Base-by-base conservation (phyloP, 2,888 invertebrate species). In the Microplitis deprimator region DNA sequence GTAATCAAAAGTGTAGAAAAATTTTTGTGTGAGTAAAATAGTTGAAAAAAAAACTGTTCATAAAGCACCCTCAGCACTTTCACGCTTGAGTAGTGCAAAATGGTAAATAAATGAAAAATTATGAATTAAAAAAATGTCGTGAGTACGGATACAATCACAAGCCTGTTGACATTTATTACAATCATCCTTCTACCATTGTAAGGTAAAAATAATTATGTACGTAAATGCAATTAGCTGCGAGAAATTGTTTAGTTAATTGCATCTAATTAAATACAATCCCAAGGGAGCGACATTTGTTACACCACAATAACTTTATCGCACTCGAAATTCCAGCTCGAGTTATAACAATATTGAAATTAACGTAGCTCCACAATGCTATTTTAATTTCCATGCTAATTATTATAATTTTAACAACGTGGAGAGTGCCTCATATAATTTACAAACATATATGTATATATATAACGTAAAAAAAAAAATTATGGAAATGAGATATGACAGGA, bases 401-500 rank as follows among this genome's bases (percentile, higher is more conserved):
- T 81, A 79, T 86, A 84, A 87, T 50, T 13, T 10, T 13, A 50
- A 50, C 50, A 50, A 13, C 50, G 41, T 10, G 10, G 5, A 10
- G 8, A 10, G 41, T 10, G 13, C 50, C 6, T 50, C 29, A 2
- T 29, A 29, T 29, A 29, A 29, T 29, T 29, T 29, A 4, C 29
- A 3, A 29, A 29, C 4, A 29, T 29, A 29, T 29, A 29, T 29
- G 4, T 29, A 29, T n/a, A n/a, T n/a, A n/a, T 65, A 73, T 41
- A 60, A 50, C 13, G 17, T 85, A 4, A 86, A 81, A 78, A 71
- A 68, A 72, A 78, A 82, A 81, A 82, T 84, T 87, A 87, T 88
- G 87, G 82, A 87, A 87, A 88, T 87, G 85, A 85, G 85, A 84
- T 85, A 85, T 84, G 87, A 87, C 87, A 87, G 87, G 87, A 88